Evolutionary conservation across 2,113 vertebrate genomes (phyloP).

Genomic region (Vanacampus margaritifer): DNA sequence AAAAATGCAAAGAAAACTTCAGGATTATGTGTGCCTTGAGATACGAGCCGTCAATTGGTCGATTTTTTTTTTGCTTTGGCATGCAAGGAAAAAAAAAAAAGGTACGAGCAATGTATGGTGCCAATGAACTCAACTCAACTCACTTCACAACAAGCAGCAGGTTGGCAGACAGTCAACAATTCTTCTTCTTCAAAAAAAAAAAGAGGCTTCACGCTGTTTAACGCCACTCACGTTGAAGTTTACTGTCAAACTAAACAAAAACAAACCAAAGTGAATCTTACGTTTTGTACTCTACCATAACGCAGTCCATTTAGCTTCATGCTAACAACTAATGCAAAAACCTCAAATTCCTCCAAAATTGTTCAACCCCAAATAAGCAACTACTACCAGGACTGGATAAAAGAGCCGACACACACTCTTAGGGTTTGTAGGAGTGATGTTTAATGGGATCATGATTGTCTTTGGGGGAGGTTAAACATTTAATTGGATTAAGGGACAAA

Average conservation of each 20-base stretch:
- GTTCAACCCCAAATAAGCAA: not conserved
- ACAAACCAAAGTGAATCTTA: no score
- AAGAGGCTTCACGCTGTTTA: no score
- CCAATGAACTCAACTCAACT: no score
- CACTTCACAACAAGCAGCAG: not conserved
- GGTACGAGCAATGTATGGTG: no score
- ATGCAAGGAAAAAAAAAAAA: no score
- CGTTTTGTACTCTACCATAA: no score
- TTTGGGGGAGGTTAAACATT: slow-evolving; percentile 52
- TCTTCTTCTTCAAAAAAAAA: no score
- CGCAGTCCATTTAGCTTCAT: not conserved
- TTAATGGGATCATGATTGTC: slow-evolving; percentile 58
- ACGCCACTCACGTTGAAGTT: no score
- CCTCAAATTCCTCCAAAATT: not conserved
- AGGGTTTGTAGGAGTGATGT: slow-evolving; percentile 51
- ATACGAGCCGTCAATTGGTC: not conserved
- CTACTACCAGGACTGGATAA: slow-evolving; percentile 10
- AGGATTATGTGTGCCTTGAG: no score
- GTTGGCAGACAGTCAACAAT: no score
- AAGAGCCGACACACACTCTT: slow-evolving; percentile 28
- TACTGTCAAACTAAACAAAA: no score
- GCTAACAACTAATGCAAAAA: not conserved
- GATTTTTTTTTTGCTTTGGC: no score
- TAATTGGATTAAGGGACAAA: slow-evolving; percentile 48
- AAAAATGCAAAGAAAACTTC: slow-evolving; percentile 13